Percentiles rank a stretch among this genome's conserved stretches.
Conservation (phyloP, 2,113 vertebrate species). For the Amblyornis subalaris region DNA sequence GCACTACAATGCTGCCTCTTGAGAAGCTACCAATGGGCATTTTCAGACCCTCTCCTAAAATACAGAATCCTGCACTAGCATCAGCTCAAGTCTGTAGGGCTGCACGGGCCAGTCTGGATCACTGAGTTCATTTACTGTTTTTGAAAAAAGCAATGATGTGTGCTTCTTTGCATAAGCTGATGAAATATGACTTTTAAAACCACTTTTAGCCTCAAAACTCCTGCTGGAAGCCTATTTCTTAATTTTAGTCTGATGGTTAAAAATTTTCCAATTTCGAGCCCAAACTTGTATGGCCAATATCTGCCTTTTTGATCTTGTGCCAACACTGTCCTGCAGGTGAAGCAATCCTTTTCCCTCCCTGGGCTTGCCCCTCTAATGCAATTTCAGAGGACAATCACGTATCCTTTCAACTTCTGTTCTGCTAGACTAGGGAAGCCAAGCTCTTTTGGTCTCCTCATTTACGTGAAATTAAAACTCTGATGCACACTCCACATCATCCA, state of each 20-base stretch:
- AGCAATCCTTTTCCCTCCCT: background rate
- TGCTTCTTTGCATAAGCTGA: background rate
- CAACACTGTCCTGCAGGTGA: background rate
- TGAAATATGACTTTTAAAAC: background rate
- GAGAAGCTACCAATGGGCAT: background rate
- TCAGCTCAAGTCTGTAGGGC: background rate
- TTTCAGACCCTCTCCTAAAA: background rate
- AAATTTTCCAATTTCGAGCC: background rate
- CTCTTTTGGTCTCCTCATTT: conserved; percentile 41
- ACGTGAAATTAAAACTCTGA: conserved; percentile 58
- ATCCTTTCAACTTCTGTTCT: conserved; percentile 40
- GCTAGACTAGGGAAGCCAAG: conserved; percentile 27
- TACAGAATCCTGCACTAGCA: background rate
- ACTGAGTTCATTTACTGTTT: accelerated
- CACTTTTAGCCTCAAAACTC: background rate
- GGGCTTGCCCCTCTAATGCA: background rate
- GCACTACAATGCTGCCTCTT: background rate
- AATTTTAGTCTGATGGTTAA: background rate
- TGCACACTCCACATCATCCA: conserved; percentile 39
- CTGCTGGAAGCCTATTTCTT: background rate
- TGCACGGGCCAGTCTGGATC: background rate
- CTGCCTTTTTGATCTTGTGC: background rate
- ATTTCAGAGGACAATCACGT: background rate
- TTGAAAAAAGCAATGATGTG: background rate
- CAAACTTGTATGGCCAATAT: background rate